Conservation (phyloP, 2,113 vertebrate genomes). For the Isurus oxyrinchus region DNA sequence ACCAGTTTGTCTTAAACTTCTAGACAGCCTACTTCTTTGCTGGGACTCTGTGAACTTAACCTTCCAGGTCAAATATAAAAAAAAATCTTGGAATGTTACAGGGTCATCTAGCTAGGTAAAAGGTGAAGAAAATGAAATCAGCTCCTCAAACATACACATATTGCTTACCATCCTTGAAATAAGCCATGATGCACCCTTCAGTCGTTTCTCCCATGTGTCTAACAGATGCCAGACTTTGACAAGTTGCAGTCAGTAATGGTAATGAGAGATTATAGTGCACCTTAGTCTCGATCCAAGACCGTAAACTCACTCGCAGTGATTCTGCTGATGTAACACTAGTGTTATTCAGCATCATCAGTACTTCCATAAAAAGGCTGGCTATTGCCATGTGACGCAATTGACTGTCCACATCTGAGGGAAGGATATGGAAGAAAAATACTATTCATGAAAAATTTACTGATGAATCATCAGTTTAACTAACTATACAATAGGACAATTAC, state of each 20-base stretch:
- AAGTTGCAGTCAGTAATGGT: constrained; percentile 83
- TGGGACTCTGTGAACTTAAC: too few species aligned
- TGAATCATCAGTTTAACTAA: neutral
- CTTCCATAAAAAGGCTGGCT: constrained; percentile 78
- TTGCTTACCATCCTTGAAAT: constrained; percentile 71
- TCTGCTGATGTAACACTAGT: constrained; percentile 74
- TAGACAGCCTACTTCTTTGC: too few species aligned
- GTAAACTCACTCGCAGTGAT: constrained; percentile 67
- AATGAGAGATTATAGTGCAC: constrained; percentile 70
- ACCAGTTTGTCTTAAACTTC: neutral
- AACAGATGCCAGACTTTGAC: constrained; percentile 83
- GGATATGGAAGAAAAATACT: constrained; percentile 9
- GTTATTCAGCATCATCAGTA: constrained; percentile 77
- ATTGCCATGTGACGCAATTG: constrained; percentile 85
- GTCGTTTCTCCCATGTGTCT: constrained; percentile 87
- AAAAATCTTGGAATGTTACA: neutral
- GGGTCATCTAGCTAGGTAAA: neutral
- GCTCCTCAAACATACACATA: neutral
- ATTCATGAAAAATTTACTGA: neutral
- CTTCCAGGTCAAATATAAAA: too few species aligned
- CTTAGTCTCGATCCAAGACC: constrained; percentile 69
- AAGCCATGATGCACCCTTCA: constrained; percentile 81
- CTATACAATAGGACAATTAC: neutral
- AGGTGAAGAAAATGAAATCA: neutral
- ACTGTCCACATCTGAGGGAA: constrained; percentile 66